A percentile compares a stretch with the other conserved stretches of the same genome.
These are phyloP conservation scores for Gadopsis marmoratus DNA, from an alignment of 2,797 vertebrate species.

Conservation along the genomic window DNA sequence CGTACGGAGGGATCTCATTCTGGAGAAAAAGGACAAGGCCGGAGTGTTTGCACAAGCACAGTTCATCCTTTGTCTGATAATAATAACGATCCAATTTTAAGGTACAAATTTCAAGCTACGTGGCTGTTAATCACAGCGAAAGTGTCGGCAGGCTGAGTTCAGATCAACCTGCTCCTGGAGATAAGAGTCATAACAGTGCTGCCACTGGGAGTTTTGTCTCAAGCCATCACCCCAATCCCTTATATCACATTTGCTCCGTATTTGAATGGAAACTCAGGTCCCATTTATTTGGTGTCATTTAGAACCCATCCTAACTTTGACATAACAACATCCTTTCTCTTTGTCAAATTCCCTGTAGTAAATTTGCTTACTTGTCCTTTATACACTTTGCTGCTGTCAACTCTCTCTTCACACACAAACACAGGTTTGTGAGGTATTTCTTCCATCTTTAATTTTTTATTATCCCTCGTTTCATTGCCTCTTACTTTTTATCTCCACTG, in stretches of 20 bases:
- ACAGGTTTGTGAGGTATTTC: constrained; percentile 43
- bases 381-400: constrained; percentile 15
- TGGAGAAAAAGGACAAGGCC: constrained; percentile 53
- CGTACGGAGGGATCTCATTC: constrained; percentile 76
- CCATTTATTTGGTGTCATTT: constrained; percentile 36
- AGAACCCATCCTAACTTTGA: constrained; percentile 18
- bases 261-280: constrained; percentile 23
- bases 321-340: constrained; percentile 28
- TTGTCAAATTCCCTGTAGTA: constrained; percentile 27
- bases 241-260: constrained; percentile 36
- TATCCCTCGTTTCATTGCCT: constrained; percentile 56
- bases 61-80: constrained; percentile 66
- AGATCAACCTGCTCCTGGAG: constrained; percentile 71
- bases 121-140: constrained; percentile 73
- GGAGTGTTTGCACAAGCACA: constrained; percentile 55
- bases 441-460: constrained; percentile 51
- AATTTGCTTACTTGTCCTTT: constrained; percentile 33
- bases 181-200: constrained; percentile 67
- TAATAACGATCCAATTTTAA: constrained; percentile 67
- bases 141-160: constrained; percentile 54
- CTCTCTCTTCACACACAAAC: constrained; percentile 8
- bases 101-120: constrained; percentile 55
- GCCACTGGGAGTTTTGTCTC: constrained; percentile 46
- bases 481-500: constrained; percentile 52
- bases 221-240: constrained; percentile 37